Base-by-base conservation (phyloP, 1,140 invertebrate species). In the Heliconius eleuchia region DNA sequence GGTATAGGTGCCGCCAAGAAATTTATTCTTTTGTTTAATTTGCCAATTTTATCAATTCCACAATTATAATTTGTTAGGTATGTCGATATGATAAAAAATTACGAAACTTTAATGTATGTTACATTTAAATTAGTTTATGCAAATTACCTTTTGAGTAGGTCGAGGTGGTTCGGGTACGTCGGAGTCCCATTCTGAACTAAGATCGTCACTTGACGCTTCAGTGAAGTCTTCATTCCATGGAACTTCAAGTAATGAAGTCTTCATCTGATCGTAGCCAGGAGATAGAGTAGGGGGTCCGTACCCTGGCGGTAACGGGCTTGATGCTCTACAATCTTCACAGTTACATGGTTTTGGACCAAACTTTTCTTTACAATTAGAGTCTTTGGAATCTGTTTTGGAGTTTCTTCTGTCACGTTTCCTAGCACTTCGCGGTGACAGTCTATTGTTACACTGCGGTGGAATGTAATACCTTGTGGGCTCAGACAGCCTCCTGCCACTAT, bases 101-200 rank as follows among this genome's bases (percentile, higher is more conserved):
- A 42, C 71, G 71, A 72, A 72, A 72, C n/a, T 8, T 72, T 72
- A 9, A 72, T 39, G 18, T 42, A 39, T 72, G 71, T 39, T 72
- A 39, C 37, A 72, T 72, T 72, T 72, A 72, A 72, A 42, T 39
- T 72, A 72, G 34, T 72, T 82, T 82, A 79, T 79, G 81, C 42
- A 74, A 82, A 81, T 85, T 93, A 92, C 92, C 92, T 94, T 93
- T 80, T 89, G 87, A 70, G 85, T 83, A 13, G 91, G 89, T 66
- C 91, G 92, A 13, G 92, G 88, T 8, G 94, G 91, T 82, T 96
- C 95, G 4, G 96, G 95, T 30, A 97, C 96, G 92, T 98, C 97
- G 0, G 97, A 98, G 88, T 98, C 97, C 97, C 97, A 98, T 88
- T 98, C 98, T 9, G 97, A 98, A 89, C 97, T 97, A 16, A 98